A percentile compares a stretch with the other conserved stretches of the same genome.
phyloP scores from a whole-genome alignment of 2,113 vertebrate species.

The Natator depressus region DNA sequence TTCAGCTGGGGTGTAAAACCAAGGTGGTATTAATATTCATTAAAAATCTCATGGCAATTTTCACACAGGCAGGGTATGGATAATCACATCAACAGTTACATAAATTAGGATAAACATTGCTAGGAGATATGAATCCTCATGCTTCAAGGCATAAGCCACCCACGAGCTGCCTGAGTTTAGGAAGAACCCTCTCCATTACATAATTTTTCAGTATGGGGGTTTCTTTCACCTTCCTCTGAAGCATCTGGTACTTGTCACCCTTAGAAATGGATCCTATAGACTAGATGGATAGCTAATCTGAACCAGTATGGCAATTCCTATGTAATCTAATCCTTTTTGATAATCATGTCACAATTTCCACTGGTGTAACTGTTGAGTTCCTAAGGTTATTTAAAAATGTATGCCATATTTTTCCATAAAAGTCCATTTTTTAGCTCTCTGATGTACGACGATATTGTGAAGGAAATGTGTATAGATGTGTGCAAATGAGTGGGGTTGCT shows the following conservation, averaged over 20 bases:
- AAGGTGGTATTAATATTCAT: constrained; percentile 52
- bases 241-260: constrained; percentile 76
- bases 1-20: constrained; percentile 43
- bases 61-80: constrained; percentile 41
- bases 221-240: constrained; percentile 77
- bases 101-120: constrained; percentile 68
- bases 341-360: not conserved
- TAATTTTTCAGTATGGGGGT: constrained; percentile 74
- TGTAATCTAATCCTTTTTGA: constrained; percentile 34
- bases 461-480: constrained; percentile 47
- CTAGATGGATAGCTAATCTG: constrained; percentile 57
- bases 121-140: constrained; percentile 64
- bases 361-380: not conserved
- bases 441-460: constrained; percentile 16
- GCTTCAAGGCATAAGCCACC: constrained; percentile 72
- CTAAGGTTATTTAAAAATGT: constrained; percentile 42
- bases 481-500: constrained; percentile 53
- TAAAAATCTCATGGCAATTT: constrained; percentile 59
- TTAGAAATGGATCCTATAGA: constrained; percentile 53
- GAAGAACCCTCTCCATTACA: constrained; percentile 73
- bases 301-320: constrained; percentile 62
- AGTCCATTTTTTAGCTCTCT: constrained; percentile 41
- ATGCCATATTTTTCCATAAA: constrained; percentile 51
- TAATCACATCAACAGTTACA: constrained; percentile 53
- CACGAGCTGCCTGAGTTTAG: constrained; percentile 73